Conservation (phyloP, 2,113 vertebrate species). For the Pelmatolapia mariae region DNA sequence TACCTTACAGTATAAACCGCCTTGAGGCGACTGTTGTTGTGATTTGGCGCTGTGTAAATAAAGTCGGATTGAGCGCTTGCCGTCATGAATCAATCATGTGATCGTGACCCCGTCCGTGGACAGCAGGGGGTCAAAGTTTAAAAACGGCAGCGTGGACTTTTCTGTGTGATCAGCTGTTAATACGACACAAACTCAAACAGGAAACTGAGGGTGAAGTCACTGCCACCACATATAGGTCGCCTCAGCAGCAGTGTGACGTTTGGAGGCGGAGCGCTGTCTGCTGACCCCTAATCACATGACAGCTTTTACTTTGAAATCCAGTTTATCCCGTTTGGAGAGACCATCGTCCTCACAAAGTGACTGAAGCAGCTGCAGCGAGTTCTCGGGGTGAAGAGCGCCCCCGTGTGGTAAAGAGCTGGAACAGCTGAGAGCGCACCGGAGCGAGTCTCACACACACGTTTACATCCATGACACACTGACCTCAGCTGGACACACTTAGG, state of each 20-base stretch:
- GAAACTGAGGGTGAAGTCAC: not conserved
- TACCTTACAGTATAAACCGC: fast-evolving
- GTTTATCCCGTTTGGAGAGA: not conserved
- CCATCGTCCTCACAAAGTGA: not conserved
- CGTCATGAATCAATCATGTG: not conserved
- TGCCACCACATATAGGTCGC: fast-evolving
- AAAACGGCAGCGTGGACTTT: not conserved
- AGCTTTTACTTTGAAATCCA: not conserved
- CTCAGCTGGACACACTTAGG: not conserved
- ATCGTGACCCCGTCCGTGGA: not conserved
- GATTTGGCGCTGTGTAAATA: fast-evolving
- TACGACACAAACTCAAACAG: not conserved
- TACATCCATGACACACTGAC: not conserved
- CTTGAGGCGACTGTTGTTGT: not conserved
- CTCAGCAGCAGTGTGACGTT: not conserved
- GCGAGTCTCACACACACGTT: not conserved
- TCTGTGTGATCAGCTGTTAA: not conserved
- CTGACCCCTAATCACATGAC: not conserved
- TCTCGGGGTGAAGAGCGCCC: not conserved
- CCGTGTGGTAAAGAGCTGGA: not conserved
- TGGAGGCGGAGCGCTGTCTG: not conserved
- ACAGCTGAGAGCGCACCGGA: not conserved
- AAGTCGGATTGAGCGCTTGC: fast-evolving
- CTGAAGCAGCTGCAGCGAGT: not conserved
- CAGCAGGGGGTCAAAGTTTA: not conserved